Percentiles rank a stretch among this genome's conserved stretches.
Conservation (phyloP, 1,140 invertebrate species). For the Laupala kohalensis region DNA sequence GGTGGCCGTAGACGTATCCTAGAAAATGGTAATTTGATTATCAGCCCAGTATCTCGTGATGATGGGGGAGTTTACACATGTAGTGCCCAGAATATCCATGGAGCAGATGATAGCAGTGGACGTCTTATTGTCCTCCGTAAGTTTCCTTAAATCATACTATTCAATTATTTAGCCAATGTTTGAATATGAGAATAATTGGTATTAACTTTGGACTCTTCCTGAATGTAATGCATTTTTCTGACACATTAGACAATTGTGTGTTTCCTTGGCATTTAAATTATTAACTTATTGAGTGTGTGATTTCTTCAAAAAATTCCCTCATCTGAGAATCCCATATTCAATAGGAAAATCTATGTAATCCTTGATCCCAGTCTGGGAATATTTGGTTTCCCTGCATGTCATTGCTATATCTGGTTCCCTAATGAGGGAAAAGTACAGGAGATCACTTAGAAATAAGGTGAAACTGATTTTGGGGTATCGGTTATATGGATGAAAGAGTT, state of each 20-base stretch:
- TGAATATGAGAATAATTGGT: neutral
- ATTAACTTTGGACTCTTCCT: neutral
- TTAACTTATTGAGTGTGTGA: no score
- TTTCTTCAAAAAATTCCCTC: no score
- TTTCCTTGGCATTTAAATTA: neutral
- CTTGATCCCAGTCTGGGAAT: no score
- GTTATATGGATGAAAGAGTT: no score
- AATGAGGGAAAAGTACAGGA: no score
- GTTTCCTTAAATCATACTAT: no score
- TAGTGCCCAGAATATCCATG: slow-evolving; percentile 69
- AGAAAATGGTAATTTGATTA: slow-evolving; percentile 72
- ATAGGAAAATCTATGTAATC: no score
- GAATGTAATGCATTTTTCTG: neutral
- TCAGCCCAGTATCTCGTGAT: slow-evolving; percentile 69
- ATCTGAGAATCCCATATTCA: no score
- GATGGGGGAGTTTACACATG: slow-evolving; percentile 86
- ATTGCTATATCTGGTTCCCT: no score
- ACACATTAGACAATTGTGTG: neutral
- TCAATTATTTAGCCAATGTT: neutral
- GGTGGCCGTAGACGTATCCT: slow-evolving; percentile 67
- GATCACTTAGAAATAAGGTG: no score
- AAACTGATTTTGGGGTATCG: no score
- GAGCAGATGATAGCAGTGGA: slow-evolving; percentile 65
- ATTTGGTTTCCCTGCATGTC: no score
- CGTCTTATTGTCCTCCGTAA: slow-evolving; percentile 72